phyloP scores from a whole-genome alignment of 1,140 invertebrate genomes.

The Magallana angulata region DNA sequence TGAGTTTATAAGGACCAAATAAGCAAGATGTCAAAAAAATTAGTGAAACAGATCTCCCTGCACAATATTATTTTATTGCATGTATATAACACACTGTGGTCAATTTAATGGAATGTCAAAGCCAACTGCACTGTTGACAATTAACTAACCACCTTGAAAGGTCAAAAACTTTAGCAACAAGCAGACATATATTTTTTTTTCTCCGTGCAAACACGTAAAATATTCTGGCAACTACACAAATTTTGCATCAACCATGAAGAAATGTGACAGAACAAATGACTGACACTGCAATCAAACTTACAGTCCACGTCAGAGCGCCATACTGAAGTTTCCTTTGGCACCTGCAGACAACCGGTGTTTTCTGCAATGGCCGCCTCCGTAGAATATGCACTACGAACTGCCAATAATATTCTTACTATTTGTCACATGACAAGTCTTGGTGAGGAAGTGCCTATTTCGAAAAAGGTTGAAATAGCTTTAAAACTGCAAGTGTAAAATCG shows the following conservation, averaged over 20 bases:
- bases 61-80: not conserved
- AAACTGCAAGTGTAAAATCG: not conserved
- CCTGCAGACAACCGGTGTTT: slow-evolving; percentile 9
- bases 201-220: slow-evolving; percentile 15
- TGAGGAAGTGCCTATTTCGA: not conserved
- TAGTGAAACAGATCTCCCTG: no score
- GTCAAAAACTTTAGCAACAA: slow-evolving; percentile 42
- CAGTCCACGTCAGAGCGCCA: slow-evolving; percentile 41
- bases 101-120: no score
- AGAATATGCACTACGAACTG: not conserved
- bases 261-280: not conserved
- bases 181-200: not conserved
- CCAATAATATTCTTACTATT: not conserved
- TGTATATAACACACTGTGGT: no score
- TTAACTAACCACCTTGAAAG: slow-evolving; percentile 42
- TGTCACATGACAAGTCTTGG: slow-evolving; percentile 7
- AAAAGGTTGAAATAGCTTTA: slow-evolving; percentile 3
- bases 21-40: no score
- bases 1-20: no score
- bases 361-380: slow-evolving; percentile 31
- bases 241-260: not conserved
- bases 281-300: slow-evolving; percentile 44
- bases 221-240: not conserved
- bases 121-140: no score
- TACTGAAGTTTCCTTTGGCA: not conserved